Evolutionary conservation across 1,140 invertebrate genomes (phyloP).

Genomic region (Drosophila novamexicana): DNA sequence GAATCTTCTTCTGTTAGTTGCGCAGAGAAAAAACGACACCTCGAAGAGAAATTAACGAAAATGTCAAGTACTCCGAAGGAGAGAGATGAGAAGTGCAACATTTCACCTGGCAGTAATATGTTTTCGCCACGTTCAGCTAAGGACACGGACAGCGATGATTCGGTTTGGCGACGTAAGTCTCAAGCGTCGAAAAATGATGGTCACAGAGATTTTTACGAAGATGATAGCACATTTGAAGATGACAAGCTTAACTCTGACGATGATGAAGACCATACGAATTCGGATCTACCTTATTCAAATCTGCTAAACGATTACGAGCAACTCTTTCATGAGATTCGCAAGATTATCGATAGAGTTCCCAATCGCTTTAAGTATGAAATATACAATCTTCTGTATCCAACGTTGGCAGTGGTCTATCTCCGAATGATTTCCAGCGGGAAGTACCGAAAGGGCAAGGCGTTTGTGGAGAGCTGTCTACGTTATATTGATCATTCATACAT

Average conservation of each 20-base stretch:
- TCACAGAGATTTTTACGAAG: conserved; percentile 26
- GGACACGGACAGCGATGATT: conserved; percentile 19
- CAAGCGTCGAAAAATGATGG: neutral
- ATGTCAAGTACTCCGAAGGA: neutral
- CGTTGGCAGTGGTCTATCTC: conserved; percentile 38
- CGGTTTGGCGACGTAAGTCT: neutral
- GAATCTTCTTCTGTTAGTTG: neutral
- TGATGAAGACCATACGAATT: neutral
- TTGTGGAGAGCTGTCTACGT: conserved; percentile 10
- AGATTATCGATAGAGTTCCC: conserved; percentile 1
- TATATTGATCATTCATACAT: conserved; percentile 42
- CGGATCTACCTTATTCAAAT: neutral
- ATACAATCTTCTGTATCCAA: conserved; percentile 39
- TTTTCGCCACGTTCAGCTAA: neutral
- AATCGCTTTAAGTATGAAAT: conserved; percentile 51
- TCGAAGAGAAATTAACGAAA: neutral
- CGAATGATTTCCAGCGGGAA: conserved; percentile 41
- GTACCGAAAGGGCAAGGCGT: neutral
- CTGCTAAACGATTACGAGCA: conserved; percentile 30
- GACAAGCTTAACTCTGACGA: neutral
- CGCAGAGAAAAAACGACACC: neutral
- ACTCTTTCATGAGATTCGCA: conserved; percentile 16
- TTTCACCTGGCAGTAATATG: too few species aligned
- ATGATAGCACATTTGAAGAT: conserved; percentile 12
- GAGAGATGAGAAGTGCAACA: neutral